Conservation (phyloP, 2,888 invertebrate genomes). For the Hirudinaria manillensis region DNA sequence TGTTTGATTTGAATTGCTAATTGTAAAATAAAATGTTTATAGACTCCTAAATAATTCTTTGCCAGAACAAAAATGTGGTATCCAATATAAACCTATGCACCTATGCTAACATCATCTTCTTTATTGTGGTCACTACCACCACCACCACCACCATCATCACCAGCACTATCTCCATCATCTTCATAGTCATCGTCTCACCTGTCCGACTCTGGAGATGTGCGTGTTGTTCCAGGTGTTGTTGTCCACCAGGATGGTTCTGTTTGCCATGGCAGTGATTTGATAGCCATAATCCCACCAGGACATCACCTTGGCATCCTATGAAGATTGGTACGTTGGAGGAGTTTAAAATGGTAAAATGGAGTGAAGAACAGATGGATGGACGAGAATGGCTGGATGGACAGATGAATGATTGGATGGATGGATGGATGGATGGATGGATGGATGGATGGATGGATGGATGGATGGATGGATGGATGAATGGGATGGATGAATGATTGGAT, state of each 20-base stretch:
- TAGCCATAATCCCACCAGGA: constrained; percentile 99
- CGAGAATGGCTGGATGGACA: not conserved
- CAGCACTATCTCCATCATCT: not conserved
- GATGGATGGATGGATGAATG: no score
- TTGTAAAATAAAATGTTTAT: not conserved
- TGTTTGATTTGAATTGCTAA: not conserved
- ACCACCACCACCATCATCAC: not conserved
- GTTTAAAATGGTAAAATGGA: not conserved
- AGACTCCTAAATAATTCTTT: no score
- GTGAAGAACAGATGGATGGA: not conserved
- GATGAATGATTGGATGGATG: not conserved
- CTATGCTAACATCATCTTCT: not conserved
- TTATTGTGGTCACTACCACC: not conserved
- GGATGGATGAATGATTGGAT: no score
- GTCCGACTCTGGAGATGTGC: constrained; percentile 92
- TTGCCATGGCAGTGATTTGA: constrained; percentile 95
- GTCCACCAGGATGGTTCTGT: constrained; percentile 91
- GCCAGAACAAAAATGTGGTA: no score
- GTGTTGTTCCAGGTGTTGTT: constrained; percentile 99
- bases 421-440: no score
- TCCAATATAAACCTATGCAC: not conserved
- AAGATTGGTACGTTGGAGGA: no score
- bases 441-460: no score
- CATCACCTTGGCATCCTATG: constrained; percentile 66
- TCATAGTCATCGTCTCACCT: constrained; percentile 54